Conservation (phyloP, 2,113 vertebrate genomes). For the Anhinga anhinga region DNA sequence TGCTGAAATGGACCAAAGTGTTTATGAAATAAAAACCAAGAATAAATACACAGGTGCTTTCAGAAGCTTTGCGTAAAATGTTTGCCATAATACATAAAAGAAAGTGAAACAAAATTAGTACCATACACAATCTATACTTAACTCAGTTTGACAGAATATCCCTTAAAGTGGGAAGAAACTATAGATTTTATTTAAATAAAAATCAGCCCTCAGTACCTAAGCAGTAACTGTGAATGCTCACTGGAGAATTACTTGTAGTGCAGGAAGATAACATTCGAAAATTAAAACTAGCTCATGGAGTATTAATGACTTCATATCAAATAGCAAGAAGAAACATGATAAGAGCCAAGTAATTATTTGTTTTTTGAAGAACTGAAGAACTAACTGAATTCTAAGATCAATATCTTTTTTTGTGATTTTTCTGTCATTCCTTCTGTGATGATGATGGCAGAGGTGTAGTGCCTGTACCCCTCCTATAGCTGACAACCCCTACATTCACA, state of each 20-base stretch:
- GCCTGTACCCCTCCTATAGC: not conserved
- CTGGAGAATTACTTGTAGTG: not conserved
- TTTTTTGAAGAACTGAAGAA: not conserved
- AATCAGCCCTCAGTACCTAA: not conserved
- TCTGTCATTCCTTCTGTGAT: not conserved
- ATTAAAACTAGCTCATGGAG: not conserved
- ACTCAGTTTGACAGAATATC: not conserved
- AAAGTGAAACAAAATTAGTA: not conserved
- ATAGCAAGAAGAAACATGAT: not conserved
- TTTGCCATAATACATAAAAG: not conserved
- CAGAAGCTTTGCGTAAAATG: not conserved
- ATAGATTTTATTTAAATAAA: not conserved
- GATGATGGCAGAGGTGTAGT: not conserved
- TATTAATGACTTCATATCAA: not conserved
- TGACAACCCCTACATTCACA: not conserved
- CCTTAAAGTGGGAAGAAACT: not conserved
- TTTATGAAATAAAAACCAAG: not conserved
- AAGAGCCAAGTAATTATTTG: not conserved
- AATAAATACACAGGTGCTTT: not conserved
- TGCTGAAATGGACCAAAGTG: not conserved
- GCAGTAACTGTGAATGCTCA: not conserved
- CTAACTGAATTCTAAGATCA: not conserved
- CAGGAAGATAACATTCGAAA: not conserved
- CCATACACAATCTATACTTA: not conserved
- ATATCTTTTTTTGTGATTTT: not conserved